Percentiles rank a stretch among this genome's conserved stretches.
Conservation (phyloP, 2,797 vertebrate genomes). For the Aplochiton taeniatus region DNA sequence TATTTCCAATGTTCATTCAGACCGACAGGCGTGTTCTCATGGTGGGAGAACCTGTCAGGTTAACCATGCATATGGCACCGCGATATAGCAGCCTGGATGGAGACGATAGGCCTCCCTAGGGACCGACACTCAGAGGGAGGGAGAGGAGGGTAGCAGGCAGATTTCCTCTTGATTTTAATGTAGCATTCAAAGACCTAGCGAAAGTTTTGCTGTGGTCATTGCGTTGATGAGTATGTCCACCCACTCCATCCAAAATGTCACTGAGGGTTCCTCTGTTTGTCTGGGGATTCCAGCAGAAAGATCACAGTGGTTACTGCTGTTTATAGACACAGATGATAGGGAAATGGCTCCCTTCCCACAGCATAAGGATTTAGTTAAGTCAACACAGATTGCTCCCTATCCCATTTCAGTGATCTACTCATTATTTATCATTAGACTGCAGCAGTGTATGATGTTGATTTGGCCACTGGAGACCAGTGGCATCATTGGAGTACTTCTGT, state of each 20-base stretch:
- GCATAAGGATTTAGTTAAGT: background rate
- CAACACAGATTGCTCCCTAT: background rate
- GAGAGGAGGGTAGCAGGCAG: too few species aligned
- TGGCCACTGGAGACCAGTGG: background rate
- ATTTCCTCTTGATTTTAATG: too few species aligned
- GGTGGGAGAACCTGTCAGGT: slow-evolving; percentile 13
- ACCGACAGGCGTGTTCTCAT: background rate
- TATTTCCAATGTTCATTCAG: background rate
- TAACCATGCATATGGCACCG: slow-evolving; percentile 8
- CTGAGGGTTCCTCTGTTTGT: background rate
- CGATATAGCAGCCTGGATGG: background rate
- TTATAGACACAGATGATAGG: background rate
- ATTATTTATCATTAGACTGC: background rate
- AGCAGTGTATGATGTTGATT: background rate
- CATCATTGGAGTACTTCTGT: too few species aligned
- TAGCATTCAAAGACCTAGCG: background rate
- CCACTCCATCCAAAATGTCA: background rate
- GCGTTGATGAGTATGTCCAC: background rate
- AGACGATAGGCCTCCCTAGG: too few species aligned
- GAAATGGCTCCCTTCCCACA: background rate
- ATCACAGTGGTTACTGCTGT: background rate
- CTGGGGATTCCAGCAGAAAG: background rate
- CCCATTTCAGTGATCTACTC: background rate
- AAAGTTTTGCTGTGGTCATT: background rate
- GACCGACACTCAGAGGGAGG: background rate